Evolutionary conservation across 2,888 invertebrate species (phyloP).

Genomic region (Lasioglossum oenotherae): DNA sequence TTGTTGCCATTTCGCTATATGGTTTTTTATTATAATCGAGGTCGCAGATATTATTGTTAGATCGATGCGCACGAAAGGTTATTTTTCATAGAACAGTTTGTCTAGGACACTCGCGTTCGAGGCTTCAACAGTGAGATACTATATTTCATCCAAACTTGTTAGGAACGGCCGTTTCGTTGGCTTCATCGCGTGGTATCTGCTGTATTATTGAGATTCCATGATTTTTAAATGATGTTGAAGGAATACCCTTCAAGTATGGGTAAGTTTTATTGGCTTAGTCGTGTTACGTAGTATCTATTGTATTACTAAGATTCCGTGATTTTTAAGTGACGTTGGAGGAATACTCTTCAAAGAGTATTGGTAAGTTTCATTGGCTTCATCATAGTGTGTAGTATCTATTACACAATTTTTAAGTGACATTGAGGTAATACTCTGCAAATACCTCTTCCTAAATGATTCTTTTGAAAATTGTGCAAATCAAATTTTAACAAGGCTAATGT

Average conservation of each 20-base stretch:
- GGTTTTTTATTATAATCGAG: background rate
- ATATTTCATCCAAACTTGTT: background rate
- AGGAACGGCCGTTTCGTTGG: background rate
- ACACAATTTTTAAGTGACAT: background rate
- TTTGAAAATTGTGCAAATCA: background rate
- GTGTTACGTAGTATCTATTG: background rate
- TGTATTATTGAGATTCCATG: background rate
- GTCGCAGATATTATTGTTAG: constrained; percentile 9
- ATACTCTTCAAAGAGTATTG: background rate
- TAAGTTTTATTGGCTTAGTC: background rate
- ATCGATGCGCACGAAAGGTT: constrained; percentile 9
- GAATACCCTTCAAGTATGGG: background rate
- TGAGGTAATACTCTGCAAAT: background rate
- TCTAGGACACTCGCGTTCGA: background rate
- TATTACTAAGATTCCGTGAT: background rate
- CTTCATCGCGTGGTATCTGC: background rate
- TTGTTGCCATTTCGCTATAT: constrained; percentile 22
- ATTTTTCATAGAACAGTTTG: background rate
- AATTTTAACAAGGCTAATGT: no score
- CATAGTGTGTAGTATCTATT: background rate
- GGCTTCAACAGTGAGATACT: background rate
- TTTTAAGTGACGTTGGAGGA: background rate
- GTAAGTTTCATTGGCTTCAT: background rate
- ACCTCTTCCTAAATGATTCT: no score
- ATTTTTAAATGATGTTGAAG: background rate